Conservation (phyloP, 2,888 invertebrate species). For the Electrophaes corylata region DNA sequence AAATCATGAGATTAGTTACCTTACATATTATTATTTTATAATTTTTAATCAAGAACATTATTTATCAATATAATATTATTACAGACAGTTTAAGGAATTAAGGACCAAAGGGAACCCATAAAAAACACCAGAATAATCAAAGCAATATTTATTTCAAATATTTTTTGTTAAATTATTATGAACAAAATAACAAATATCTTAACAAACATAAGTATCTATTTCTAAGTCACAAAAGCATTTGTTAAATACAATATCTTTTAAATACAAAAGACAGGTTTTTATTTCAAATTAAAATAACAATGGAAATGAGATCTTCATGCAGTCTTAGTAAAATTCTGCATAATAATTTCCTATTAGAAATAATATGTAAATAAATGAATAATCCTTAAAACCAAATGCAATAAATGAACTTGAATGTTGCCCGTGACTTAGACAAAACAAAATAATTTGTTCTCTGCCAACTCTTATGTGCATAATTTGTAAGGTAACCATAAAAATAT, state of each 20-base stretch:
- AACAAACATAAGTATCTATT: slow-evolving; percentile 77
- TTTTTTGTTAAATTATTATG: slow-evolving; percentile 70
- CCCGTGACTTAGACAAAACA: slow-evolving; percentile 71
- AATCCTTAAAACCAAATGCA: slow-evolving; percentile 7
- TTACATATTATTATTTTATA: no score
- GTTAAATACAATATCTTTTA: slow-evolving; percentile 19
- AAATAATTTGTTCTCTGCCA: slow-evolving; percentile 65
- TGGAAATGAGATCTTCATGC: slow-evolving; percentile 53
- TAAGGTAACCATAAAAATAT: slow-evolving; percentile 66
- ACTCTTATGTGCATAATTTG: slow-evolving; percentile 52
- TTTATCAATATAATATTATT: no score
- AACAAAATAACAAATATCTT: slow-evolving; percentile 79
- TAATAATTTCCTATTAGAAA: slow-evolving; percentile 3
- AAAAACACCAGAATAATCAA: slow-evolving; percentile 41
- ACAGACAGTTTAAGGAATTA: no score
- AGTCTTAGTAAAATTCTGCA: slow-evolving; percentile 39
- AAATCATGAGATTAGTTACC: no score
- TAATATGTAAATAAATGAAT: slow-evolving; percentile 7
- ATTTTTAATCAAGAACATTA: no score
- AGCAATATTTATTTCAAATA: slow-evolving; percentile 77
- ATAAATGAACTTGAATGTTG: slow-evolving; percentile 32
- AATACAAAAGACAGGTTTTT: slow-evolving; percentile 13
- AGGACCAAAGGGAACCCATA: no score
- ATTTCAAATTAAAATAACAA: slow-evolving; percentile 35
- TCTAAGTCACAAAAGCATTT: slow-evolving; percentile 73